Evolutionary conservation across 2,797 vertebrate species (phyloP), one percentile per base, ranked within the genome.

Genomic region (Phoxinus dragarum): DNA sequence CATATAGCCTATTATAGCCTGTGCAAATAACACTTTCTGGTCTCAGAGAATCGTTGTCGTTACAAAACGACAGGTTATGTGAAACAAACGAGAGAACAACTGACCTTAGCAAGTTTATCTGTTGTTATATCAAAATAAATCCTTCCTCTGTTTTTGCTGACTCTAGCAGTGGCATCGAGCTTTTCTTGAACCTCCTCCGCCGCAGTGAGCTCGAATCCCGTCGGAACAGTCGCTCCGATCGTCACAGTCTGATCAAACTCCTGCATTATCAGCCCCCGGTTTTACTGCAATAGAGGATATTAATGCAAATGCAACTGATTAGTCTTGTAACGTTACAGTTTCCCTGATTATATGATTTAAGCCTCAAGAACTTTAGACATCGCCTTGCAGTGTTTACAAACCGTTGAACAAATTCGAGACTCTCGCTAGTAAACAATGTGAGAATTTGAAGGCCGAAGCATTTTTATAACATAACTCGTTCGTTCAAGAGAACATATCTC

Each of bases 211-310:
- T 99, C 98, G 88, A 99, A 99, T 0, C 98, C 98, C 3, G 98
- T 99, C n/a, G 98, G 98, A 66, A 99, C 97, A 0, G 98, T 99
- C 9, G 98, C 98, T 86, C 97, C 97, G 59, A 98, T 91, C 42
- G 94, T 97, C 80, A 96, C 95, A 23, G 59, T 59, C 44, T 84
- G 27, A 38, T 66, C 34, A 38, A 67, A 44, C 23, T 40, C 61
- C 47, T 77, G 34, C 82, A 84, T 84, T 38, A 34, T 84, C 12
- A 38, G 40, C 21, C 5, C 64, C 27, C 47, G 14, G 11, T n/a
- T 36, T 14, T n/a, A n/a, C 72, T 67, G 72, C 23, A 75, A 66
- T 8, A 83, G 4, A 84, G 12, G 0, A 64, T 61, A 64, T 47
- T 0, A 61, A 72, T 7, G 6, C 10, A 23, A 82, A 59, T 42